Conservation (phyloP, 1,140 invertebrate species). For the Ceratosolen solmsi region DNA sequence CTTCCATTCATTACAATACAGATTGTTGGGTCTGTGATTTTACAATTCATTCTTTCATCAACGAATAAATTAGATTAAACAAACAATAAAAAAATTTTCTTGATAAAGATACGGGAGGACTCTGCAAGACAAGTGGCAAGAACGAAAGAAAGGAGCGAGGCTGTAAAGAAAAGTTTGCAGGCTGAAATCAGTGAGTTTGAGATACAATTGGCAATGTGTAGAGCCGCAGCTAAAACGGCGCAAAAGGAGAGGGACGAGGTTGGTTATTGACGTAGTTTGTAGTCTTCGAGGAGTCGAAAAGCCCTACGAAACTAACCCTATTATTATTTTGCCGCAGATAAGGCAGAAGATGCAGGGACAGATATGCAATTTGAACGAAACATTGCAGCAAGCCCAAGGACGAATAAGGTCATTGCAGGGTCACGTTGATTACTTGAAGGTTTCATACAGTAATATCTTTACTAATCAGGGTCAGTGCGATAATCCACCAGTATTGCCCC, state of each 20-base stretch:
- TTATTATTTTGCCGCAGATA: constrained; percentile 67
- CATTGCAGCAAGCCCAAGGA: constrained; percentile 80
- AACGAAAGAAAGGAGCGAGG: constrained; percentile 80
- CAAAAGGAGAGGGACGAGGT: constrained; percentile 81
- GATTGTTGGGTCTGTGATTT: too few species aligned
- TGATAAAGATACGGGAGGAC: constrained; percentile 78
- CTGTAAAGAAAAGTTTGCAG: constrained; percentile 76
- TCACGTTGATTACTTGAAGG: constrained; percentile 78
- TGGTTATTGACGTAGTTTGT: constrained; percentile 31
- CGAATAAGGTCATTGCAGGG: constrained; percentile 78
- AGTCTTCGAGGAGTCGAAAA: neutral
- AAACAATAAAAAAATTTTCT: too few species aligned
- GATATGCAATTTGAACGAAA: constrained; percentile 79
- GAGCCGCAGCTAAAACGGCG: constrained; percentile 77
- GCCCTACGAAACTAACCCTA: neutral
- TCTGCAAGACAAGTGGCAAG: constrained; percentile 81
- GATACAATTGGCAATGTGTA: constrained; percentile 77
- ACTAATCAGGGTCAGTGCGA: constrained; percentile 56
- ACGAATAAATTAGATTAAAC: too few species aligned
- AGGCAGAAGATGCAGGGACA: constrained; percentile 80
- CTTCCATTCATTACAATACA: too few species aligned
- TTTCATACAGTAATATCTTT: constrained; percentile 72
- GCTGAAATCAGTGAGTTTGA: constrained; percentile 79
- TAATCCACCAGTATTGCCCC: constrained; percentile 2
- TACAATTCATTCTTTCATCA: too few species aligned